These are phyloP conservation scores for Galeopterus variegatus DNA, from an alignment of 2,113 vertebrate genomes.

Conservation along the genomic window DNA sequence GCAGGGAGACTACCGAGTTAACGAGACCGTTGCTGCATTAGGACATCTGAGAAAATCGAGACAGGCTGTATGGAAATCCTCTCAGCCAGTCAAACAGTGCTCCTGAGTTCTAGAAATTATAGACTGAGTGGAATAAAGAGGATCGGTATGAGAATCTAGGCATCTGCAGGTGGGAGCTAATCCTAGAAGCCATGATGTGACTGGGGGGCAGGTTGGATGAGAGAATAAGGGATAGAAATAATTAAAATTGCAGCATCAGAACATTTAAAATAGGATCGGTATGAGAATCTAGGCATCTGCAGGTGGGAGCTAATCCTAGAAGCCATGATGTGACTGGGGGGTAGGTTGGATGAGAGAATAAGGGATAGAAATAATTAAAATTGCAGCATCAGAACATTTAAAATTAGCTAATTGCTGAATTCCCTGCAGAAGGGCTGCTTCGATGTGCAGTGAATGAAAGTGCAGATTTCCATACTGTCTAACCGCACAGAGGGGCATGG, in stretches of 20 bases:
- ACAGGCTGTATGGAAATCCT: not conserved
- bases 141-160: rapidly evolving
- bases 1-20: not conserved
- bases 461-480: rapidly evolving
- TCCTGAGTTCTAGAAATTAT: not conserved
- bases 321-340: not conserved
- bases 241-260: not conserved
- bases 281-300: rapidly evolving
- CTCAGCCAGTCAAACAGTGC: not conserved
- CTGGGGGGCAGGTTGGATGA: not conserved
- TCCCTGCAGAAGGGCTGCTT: not conserved
- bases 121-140: not conserved
- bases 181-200: not conserved
- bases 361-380: not conserved
- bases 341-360: not conserved
- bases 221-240: not conserved
- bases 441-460: rapidly evolving
- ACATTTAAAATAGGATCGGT: not conserved
- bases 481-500: not conserved
- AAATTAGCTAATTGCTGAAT: not conserved
- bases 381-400: not conserved
- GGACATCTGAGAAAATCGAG: not conserved
- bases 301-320: not conserved
- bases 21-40: not conserved
- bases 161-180: not conserved